phyloP scores from a whole-genome alignment of 2,113 vertebrate genomes.

The Prochilodus magdalenae region DNA sequence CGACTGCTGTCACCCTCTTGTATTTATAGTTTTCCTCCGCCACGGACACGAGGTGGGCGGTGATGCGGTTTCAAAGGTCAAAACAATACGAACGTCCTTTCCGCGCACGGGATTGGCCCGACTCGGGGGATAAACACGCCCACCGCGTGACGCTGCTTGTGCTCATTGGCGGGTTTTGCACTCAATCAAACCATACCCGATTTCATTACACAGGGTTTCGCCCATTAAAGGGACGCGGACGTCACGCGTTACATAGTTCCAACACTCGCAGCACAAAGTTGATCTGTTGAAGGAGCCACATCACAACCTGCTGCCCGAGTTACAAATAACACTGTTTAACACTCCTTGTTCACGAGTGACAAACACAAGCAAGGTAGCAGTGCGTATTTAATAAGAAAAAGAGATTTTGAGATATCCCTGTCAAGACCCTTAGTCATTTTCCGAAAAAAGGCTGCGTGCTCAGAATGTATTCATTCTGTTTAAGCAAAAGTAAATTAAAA shows the following conservation, averaged over 20 bases:
- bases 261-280: constrained; percentile 61
- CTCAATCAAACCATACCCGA: constrained; percentile 57
- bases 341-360: neutral
- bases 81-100: constrained; percentile 68
- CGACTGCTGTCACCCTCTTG: constrained; percentile 46
- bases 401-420: too few species aligned
- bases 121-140: constrained; percentile 18
- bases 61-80: constrained; percentile 79
- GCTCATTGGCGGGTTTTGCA: constrained; percentile 60
- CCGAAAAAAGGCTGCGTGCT: neutral
- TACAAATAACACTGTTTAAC: constrained; percentile 31
- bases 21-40: constrained; percentile 83
- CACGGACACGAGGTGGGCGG: constrained; percentile 79
- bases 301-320: constrained; percentile 5
- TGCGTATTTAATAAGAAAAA: neutral
- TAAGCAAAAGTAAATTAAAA: neutral
- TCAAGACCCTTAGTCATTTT: too few species aligned
- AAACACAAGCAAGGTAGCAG: neutral
- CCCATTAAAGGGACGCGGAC: constrained; percentile 67
- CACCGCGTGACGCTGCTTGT: rapidly evolving
- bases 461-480: too few species aligned
- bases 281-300: constrained; percentile 44
- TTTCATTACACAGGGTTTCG: constrained; percentile 64
- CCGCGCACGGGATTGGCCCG: constrained; percentile 59
- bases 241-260: constrained; percentile 76